Conservation (phyloP, 1,140 invertebrate genomes). For the Achroia grisella region DNA sequence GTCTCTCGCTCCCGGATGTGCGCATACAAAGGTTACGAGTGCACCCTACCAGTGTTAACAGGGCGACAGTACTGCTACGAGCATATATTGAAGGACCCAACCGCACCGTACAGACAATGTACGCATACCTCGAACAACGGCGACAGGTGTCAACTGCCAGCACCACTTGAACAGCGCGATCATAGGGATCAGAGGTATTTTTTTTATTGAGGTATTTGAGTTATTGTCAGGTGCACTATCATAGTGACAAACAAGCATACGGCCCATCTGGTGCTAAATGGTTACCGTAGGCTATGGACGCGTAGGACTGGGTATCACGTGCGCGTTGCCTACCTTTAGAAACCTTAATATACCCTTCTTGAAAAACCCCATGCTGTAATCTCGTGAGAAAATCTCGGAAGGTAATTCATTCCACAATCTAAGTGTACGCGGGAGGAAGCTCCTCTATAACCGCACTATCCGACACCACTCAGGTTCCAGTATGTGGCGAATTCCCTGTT, state of each 20-base stretch:
- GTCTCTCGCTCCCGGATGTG: constrained; percentile 44
- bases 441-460: too few species aligned
- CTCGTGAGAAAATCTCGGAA: too few species aligned
- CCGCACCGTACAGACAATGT: constrained; percentile 61
- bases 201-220: too few species aligned
- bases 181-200: constrained; percentile 40
- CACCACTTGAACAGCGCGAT: constrained; percentile 27
- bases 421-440: too few species aligned
- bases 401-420: too few species aligned
- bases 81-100: constrained; percentile 52
- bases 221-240: too few species aligned
- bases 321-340: too few species aligned
- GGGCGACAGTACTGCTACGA: constrained; percentile 41
- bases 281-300: neutral
- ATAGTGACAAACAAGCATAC: too few species aligned
- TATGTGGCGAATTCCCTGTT: too few species aligned
- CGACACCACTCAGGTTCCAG: too few species aligned
- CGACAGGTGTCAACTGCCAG: constrained; percentile 39
- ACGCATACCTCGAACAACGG: constrained; percentile 30
- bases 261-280: neutral
- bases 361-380: too few species aligned
- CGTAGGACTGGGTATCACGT: neutral
- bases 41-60: constrained; percentile 38
- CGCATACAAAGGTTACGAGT: constrained; percentile 47
- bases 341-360: too few species aligned